Conservation (phyloP, 2,888 invertebrate genomes). For the Watsonalla cultraria region DNA sequence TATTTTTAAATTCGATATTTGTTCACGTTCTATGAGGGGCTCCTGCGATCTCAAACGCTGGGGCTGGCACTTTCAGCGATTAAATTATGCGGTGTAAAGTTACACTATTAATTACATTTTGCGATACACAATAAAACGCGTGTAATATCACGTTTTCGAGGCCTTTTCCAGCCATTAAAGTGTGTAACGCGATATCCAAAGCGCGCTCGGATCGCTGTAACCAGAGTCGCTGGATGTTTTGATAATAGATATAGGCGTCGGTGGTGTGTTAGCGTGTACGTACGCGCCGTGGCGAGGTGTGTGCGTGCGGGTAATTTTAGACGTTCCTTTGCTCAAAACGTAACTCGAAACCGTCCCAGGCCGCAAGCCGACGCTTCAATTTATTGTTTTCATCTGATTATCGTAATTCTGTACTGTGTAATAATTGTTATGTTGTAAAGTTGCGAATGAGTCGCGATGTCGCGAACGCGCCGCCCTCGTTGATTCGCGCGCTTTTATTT, state of each 20-base stretch:
- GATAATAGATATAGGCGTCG: slow-evolving; percentile 75
- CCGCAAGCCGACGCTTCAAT: slow-evolving; percentile 73
- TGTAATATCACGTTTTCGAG: slow-evolving; percentile 79
- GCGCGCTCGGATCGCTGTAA: slow-evolving; percentile 78
- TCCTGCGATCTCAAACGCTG: slow-evolving; percentile 38
- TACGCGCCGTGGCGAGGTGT: slow-evolving; percentile 44
- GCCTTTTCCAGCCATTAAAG: slow-evolving; percentile 79
- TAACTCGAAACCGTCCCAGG: slow-evolving; percentile 75
- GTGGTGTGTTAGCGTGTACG: slow-evolving; percentile 58
- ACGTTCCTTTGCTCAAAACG: slow-evolving; percentile 78
- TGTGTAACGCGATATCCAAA: slow-evolving; percentile 76
- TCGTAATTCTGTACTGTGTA: slow-evolving; percentile 42
- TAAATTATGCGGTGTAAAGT: slow-evolving; percentile 70
- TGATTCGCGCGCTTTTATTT: slow-evolving; percentile 68
- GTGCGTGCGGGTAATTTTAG: slow-evolving; percentile 77
- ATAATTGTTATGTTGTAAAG: slow-evolving; percentile 34
- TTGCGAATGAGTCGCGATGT: slow-evolving; percentile 24
- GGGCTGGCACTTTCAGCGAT: slow-evolving; percentile 56
- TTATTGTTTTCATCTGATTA: slow-evolving; percentile 76
- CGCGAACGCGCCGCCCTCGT: slow-evolving; percentile 39
- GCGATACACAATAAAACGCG: slow-evolving; percentile 76
- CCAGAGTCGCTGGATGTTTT: slow-evolving; percentile 76
- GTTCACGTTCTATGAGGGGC: slow-evolving; percentile 45
- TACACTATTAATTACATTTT: slow-evolving; percentile 77
- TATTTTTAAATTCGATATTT: slow-evolving; percentile 75